Percentiles rank a stretch among this genome's conserved stretches.
Conservation (phyloP, 1,140 invertebrate species). For the Drosophila jambulina region DNA sequence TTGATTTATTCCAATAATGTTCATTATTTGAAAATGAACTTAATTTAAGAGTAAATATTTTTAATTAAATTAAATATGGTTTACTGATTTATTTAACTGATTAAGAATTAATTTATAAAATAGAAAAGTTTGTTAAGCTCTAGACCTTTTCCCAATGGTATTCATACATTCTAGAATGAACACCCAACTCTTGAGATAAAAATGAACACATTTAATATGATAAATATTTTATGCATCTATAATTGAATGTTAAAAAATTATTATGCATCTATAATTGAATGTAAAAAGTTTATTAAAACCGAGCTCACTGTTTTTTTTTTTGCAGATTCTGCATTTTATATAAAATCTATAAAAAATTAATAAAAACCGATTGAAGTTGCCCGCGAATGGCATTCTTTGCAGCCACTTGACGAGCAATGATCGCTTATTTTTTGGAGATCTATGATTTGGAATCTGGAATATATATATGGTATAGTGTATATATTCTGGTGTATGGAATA, state of each 20-base stretch:
- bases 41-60: not conserved
- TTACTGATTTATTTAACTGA: not conserved
- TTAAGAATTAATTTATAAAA: too few species aligned
- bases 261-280: not conserved
- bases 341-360: too few species aligned
- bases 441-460: not conserved
- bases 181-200: not conserved
- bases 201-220: not conserved
- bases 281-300: not conserved
- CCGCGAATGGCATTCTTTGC: slow-evolving; percentile 4
- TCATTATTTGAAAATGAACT: too few species aligned
- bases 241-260: not conserved
- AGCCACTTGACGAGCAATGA: slow-evolving; percentile 5
- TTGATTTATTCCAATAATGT: too few species aligned
- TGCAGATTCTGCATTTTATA: not conserved
- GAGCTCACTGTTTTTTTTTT: not conserved
- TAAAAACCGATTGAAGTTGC: not conserved
- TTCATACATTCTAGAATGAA: not conserved
- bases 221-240: not conserved
- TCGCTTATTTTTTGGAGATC: slow-evolving; percentile 7
- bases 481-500: not conserved
- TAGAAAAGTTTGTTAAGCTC: too few species aligned
- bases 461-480: too few species aligned
- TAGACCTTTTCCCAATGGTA: too few species aligned
- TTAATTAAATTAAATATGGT: not conserved